Conservation (phyloP, 1,140 invertebrate genomes). For the Trinorchestia longiramus region DNA sequence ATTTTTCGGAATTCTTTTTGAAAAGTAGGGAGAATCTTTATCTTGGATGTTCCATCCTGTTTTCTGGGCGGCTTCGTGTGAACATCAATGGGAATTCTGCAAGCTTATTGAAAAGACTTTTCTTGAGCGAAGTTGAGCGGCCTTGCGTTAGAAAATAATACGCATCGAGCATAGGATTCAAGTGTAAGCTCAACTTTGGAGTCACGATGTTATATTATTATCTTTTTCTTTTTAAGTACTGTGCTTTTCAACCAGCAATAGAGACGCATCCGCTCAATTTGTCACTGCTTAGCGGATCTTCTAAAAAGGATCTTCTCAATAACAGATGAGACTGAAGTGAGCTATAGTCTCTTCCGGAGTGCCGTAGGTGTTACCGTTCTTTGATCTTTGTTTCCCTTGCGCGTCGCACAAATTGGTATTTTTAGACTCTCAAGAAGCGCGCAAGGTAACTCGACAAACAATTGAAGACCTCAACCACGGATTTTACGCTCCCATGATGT, state of each 20-base stretch:
- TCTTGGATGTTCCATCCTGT: neutral
- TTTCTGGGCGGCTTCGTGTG: neutral
- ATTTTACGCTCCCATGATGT: neutral
- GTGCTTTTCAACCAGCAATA: neutral
- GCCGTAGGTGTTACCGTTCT: slow-evolving; percentile 5
- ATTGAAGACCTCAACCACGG: neutral
- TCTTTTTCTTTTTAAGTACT: neutral
- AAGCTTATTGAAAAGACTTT: neutral
- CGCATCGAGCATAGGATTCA: neutral
- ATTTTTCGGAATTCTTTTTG: neutral
- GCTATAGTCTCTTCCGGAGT: neutral
- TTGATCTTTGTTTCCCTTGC: neutral
- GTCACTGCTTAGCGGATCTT: neutral
- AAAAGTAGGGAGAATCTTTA: neutral
- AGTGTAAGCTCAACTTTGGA: neutral
- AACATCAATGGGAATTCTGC: neutral
- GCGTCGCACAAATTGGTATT: neutral
- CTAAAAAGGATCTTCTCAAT: neutral
- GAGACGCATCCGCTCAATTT: neutral
- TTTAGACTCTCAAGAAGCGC: neutral
- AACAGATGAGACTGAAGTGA: neutral
- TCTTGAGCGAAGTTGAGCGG: neutral
- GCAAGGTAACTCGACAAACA: neutral
- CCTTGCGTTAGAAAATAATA: neutral
- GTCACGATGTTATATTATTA: neutral